These are phyloP conservation scores for Morone saxatilis DNA, from an alignment of 2,113 vertebrate species.

Conservation along the genomic window DNA sequence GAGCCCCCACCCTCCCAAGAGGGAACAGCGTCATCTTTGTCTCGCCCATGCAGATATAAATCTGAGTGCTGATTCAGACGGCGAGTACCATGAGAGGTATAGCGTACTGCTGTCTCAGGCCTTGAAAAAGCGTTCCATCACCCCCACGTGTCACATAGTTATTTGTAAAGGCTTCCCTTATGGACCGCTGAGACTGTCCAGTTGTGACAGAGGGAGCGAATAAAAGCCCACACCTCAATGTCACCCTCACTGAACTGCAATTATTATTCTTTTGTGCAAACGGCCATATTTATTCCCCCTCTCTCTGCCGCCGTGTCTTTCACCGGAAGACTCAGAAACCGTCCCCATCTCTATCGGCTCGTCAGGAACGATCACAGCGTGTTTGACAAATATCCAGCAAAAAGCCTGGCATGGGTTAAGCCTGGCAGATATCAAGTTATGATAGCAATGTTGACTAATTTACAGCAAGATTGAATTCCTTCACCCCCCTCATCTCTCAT, in stretches of 20 bases:
- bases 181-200: slow-evolving; percentile 38
- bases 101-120: slow-evolving; percentile 51
- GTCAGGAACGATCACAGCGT: neutral
- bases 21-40: slow-evolving; percentile 70
- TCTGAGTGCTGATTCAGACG: slow-evolving; percentile 52
- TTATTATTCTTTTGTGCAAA: slow-evolving; percentile 34
- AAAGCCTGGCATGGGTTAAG: slow-evolving; percentile 27
- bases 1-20: neutral
- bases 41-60: slow-evolving; percentile 37
- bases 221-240: slow-evolving; percentile 62
- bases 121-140: slow-evolving; percentile 54
- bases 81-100: slow-evolving; percentile 37
- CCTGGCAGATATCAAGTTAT: slow-evolving; percentile 67
- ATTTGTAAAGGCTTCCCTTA: slow-evolving; percentile 47
- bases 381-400: slow-evolving; percentile 15
- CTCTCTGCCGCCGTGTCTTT: neutral
- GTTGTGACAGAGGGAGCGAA: slow-evolving; percentile 44
- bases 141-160: slow-evolving; percentile 29
- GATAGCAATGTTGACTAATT: slow-evolving; percentile 77
- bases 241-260: slow-evolving; percentile 44
- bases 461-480: slow-evolving; percentile 74
- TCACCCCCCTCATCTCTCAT: slow-evolving; percentile 74
- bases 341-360: slow-evolving; percentile 14
- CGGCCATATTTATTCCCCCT: neutral
- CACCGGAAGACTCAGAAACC: slow-evolving; percentile 9